A percentile compares a stretch with the other conserved stretches of the same genome.
Evolutionary conservation across 2,797 vertebrate genomes (phyloP).

Genomic region (Tiaroga cobitis): DNA sequence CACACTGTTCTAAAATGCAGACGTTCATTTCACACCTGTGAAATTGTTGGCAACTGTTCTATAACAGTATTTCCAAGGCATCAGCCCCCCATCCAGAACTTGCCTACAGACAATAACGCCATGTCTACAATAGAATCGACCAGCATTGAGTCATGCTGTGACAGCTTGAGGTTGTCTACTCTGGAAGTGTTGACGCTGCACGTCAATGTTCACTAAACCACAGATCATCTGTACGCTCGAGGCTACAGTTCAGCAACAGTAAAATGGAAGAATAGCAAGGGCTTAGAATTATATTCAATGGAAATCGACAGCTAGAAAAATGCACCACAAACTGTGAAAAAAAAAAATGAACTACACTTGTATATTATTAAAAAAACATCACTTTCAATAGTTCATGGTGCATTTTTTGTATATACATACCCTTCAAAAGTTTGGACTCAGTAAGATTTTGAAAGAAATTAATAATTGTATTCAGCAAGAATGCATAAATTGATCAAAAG

Average conservation of each 20-base stretch:
- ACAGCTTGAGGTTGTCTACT: not conserved
- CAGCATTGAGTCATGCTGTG: conserved; percentile 1
- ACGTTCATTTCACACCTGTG: not conserved
- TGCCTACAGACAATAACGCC: not conserved
- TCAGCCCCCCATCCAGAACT: not conserved
- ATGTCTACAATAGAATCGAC: conserved; percentile 5
- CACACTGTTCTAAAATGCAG: not conserved
- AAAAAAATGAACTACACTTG: too few species aligned
- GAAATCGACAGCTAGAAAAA: not conserved
- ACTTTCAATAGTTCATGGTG: not conserved
- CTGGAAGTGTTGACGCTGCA: conserved; percentile 3
- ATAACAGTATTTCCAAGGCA: not conserved
- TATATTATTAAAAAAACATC: not conserved
- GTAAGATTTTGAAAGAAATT: not conserved
- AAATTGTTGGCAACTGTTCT: not conserved
- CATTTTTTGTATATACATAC: not conserved
- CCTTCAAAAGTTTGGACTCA: not conserved
- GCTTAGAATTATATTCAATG: not conserved
- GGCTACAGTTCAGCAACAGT: conserved; percentile 18
- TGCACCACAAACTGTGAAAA: not conserved
- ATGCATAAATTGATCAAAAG: not conserved
- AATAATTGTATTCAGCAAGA: not conserved
- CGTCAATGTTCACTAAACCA: conserved; percentile 29
- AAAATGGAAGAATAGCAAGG: not conserved
- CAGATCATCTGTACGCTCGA: conserved; percentile 8